Conservation (phyloP, 2,888 invertebrate species). For the Branchellion lobata region DNA sequence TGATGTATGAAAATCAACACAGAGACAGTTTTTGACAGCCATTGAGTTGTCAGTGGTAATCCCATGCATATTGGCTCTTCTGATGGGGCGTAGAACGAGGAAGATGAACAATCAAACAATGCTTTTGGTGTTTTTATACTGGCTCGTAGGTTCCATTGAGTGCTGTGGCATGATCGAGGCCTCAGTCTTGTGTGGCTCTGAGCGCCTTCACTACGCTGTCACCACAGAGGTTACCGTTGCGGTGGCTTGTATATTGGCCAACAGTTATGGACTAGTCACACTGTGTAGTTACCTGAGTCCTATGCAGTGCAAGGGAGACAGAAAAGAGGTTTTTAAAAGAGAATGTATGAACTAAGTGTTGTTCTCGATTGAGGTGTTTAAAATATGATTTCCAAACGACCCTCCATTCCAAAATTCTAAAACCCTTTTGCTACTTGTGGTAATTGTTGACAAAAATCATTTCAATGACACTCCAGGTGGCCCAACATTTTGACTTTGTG, state of each 20-base stretch:
- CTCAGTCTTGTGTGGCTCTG: conserved; percentile 43
- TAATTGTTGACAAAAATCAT: no score
- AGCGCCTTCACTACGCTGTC: conserved; percentile 45
- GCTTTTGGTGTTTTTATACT: conserved; percentile 49
- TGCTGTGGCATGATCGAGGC: conserved; percentile 49
- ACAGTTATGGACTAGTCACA: conserved; percentile 47
- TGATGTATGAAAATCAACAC: conserved; percentile 23
- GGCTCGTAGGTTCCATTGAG: conserved; percentile 51
- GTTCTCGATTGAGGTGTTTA: no score
- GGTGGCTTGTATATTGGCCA: conserved; percentile 47
- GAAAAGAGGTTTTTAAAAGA: background rate
- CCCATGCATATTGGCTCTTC: conserved; percentile 49
- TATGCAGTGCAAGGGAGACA: conserved; percentile 33
- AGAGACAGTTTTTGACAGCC: conserved; percentile 48
- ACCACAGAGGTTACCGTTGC: conserved; percentile 46
- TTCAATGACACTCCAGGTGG: no score
- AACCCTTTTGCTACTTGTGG: no score
- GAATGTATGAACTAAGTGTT: no score
- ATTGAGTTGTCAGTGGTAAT: conserved; percentile 49
- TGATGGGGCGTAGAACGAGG: conserved; percentile 52
- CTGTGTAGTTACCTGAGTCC: conserved; percentile 52
- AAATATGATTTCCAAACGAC: no score
- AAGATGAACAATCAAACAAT: conserved; percentile 52
- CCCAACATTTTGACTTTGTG: conserved; percentile 28
- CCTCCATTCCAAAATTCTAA: no score